Evolutionary conservation across 1,140 invertebrate genomes (phyloP), one percentile per base, ranked within the genome.

Genomic region (Odontomachus brunneus): DNA sequence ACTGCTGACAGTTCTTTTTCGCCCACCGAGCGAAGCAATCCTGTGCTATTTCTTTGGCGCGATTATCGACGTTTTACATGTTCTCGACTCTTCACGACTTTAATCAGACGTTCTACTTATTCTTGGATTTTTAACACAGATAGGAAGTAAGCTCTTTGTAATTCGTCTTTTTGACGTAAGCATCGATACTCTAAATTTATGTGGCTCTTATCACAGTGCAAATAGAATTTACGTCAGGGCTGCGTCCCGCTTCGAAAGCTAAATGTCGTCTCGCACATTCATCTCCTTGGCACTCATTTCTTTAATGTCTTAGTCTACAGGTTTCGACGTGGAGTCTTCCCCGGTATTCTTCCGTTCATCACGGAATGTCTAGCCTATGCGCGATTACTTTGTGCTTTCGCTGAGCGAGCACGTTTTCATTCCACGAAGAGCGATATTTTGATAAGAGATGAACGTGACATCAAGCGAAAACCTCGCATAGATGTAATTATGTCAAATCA

Each of bases 401-500:
- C 59, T 51, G 51, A 83, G 15, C 22, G 24, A 67, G 63, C 82
- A 80, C 53, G 62, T 83, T 83, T 83, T 65, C 33, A 5, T 63
- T 44, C 59, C 49, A 26, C 53, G 62, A 53, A 80, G 4, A 80
- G 33, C 38, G 33, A 67, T 44, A 44, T 78, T 78, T 78, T 57
- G 75, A 80, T 76, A 83, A 78, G 63, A 63, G 53, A 69, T 78
- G 22, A 62, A 83, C 82, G 82, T 83, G 82, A 80, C 65, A 80
- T 55, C 65, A 38, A 11, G n/a, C 26, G 48, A 78, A 69, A 83
- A 71, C 7, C 55, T 14, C 38, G 51, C 55, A 33, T 60, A 83
- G 63, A 76, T 22, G 73, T 83, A 83, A 83, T 76, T 66, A 15
- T 1, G 22, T 1, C 0, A 66, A 83, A 75, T 76, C 60, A 75